Evolutionary conservation across 2,888 invertebrate genomes (phyloP), one percentile per base, ranked within the genome.

Genomic region (Eucera pruinosa): DNA sequence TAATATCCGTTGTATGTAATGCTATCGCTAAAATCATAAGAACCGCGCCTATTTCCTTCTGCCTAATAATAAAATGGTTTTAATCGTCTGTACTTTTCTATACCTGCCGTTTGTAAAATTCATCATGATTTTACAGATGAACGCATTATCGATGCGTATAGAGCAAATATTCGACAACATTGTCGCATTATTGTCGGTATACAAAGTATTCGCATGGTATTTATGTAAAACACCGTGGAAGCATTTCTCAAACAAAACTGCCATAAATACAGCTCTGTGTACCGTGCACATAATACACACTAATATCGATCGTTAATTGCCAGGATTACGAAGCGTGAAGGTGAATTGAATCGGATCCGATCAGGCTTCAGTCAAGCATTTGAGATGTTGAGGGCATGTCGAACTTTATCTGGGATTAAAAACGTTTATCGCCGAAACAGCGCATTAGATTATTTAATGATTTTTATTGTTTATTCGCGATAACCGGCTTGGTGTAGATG

Each of bases 401-500:
- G 20, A 30, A 52, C 23, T 52, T 47, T 45, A 33, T 36, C 33
- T 18, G 6, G 18, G 58, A 74, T 64, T 52, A 68, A 33, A 52
- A 30, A 20, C n/a, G 11, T 43, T 75, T 65, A 47, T 57, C 41
- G 41, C 18, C 20, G 25, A 36, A 61, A 69, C 54, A 65, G 54
- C 58, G 41, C 20, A 54, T 52, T 69, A 54, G 54, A 69, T 75
- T 60, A 64, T 60, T 69, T 65, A 23, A n/a, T 39, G 27, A 69
- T 75, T 47, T 48, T 65, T 47, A 75, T 60, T 43, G 64, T 43
- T 69, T 43, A 43, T 39, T 43, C 52, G 11, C 18, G 76, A 60
- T 75, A 78, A 62, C 33, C 65, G 33, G 20, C 2, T 23, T 20
- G 9, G 25, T 41, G 47, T 55, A 61, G 62, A 60, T 15, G 48